Evolutionary conservation across 2,797 vertebrate genomes (phyloP), one percentile per base, ranked within the genome.

Genomic region (Sciurus carolinensis): DNA sequence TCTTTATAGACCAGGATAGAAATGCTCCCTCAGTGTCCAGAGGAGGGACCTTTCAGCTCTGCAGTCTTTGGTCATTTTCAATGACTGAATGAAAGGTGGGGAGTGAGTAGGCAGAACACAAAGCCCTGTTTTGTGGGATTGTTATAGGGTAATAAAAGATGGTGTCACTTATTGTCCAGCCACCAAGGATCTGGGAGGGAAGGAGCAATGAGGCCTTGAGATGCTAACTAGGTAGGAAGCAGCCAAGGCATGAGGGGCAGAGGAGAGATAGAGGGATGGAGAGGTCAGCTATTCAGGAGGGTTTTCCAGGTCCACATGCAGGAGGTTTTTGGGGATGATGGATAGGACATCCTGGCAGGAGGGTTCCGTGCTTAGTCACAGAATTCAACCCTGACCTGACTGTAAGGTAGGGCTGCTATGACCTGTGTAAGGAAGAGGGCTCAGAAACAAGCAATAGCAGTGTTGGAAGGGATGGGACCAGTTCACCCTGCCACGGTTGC

Each of bases 181-280:
- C 42, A 42, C 36, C 0, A 0, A n/a, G 54, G 36, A 17, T 42
- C 33, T 18, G 20, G 14, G 39, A 33, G 5, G 12, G 11, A 30
- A 72, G 59, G 24, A 33, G 22, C 33, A 33, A 20, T 6, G 39
- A 54, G 44, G 26, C n/a, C 8, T 72, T 28, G 6, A 42, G 42
- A 76, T 59, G 33, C 33, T 42, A 54, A 6, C 18, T n/a, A 2
- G 36, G 5, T n/a, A 14, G 4, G 22, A 13, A 64, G 42, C 6
- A n/a, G 26, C 42, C 2, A 2, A 90, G 17, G 30, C 6, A 2
- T 2, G 10, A 47, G 67, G 30, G 54, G 24, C 67, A 59, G 26
- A 73, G 14, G 44, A 62, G 44, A 17, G 57, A 36, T 17, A 22
- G 18, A 24, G 50, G 12, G 7, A 22, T 1, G 1, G 42, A 12